Evolutionary conservation across 2,888 invertebrate genomes (phyloP).

Genomic region (Peribatodes rhomboidaria): DNA sequence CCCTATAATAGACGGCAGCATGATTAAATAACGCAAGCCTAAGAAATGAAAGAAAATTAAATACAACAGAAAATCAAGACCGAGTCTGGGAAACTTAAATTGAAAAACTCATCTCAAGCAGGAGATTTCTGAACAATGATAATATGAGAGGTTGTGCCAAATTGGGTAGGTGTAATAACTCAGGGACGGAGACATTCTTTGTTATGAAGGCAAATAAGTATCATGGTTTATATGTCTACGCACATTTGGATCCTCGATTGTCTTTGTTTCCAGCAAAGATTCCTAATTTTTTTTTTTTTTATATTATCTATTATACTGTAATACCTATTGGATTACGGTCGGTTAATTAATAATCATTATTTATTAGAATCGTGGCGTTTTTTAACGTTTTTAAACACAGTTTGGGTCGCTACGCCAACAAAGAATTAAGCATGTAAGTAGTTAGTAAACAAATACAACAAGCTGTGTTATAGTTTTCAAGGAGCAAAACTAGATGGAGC

Average conservation of each 20-base stretch:
- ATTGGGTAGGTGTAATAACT: slow-evolving; percentile 15
- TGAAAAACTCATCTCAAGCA: slow-evolving; percentile 34
- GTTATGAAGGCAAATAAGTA: not conserved
- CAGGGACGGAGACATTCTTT: not conserved
- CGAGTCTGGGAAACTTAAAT: slow-evolving; percentile 34
- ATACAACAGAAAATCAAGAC: slow-evolving; percentile 27
- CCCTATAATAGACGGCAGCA: slow-evolving; percentile 8
- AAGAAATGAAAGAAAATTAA: slow-evolving; percentile 30
- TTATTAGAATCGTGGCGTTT: too few species aligned
- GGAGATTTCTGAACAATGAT: slow-evolving; percentile 21
- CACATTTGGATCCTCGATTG: not conserved
- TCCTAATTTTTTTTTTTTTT: too few species aligned
- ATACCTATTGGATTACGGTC: too few species aligned
- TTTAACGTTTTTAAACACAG: too few species aligned
- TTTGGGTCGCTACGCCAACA: too few species aligned
- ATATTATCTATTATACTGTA: too few species aligned
- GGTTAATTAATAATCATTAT: too few species aligned
- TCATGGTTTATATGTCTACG: not conserved
- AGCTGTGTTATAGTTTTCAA: too few species aligned
- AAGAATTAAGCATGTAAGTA: too few species aligned
- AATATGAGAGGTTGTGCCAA: slow-evolving; percentile 30
- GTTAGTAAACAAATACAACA: too few species aligned
- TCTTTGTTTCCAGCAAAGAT: not conserved
- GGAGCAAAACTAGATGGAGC: too few species aligned
- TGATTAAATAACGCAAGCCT: slow-evolving; percentile 25